A percentile compares a stretch with the other conserved stretches of the same genome.
Conservation (phyloP, 2,888 invertebrate genomes). For the Micropterix aruncella region DNA sequence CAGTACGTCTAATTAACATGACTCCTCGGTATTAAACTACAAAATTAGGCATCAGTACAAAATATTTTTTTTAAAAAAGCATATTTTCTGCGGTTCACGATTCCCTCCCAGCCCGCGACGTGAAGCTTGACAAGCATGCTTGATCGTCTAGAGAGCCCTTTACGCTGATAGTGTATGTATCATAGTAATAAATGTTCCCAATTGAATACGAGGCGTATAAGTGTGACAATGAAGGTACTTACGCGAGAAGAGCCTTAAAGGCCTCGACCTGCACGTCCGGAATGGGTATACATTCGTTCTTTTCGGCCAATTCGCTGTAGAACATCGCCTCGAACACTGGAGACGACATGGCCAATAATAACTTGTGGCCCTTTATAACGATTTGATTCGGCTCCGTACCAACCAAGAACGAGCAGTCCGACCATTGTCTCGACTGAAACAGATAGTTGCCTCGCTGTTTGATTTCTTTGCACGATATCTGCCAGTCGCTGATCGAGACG, state of each 20-base stretch:
- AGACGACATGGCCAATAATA: slow-evolving; percentile 74
- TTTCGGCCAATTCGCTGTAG: slow-evolving; percentile 70
- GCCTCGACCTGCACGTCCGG: slow-evolving; percentile 78
- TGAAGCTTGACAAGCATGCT: no score
- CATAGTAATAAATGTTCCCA: no score
- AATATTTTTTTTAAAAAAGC: no score
- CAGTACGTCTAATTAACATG: no score
- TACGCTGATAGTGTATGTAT: no score
- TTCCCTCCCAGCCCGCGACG: no score
- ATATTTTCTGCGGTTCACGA: no score
- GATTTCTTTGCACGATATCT: slow-evolving; percentile 53
- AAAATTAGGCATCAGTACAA: no score
- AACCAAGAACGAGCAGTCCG: slow-evolving; percentile 71
- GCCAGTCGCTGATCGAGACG: slow-evolving; percentile 57
- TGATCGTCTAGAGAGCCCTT: no score
- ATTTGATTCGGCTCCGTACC: slow-evolving; percentile 66
- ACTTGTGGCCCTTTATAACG: slow-evolving; percentile 59
- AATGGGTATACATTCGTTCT: slow-evolving; percentile 62
- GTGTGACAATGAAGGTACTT: slow-evolving; percentile 21
- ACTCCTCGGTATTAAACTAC: no score
- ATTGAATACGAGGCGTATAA: no score
- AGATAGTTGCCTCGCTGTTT: slow-evolving; percentile 61
- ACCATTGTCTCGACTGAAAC: slow-evolving; percentile 68
- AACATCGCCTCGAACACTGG: slow-evolving; percentile 86
- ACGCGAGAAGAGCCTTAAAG: slow-evolving; percentile 68